Percentiles rank a stretch among this genome's conserved stretches.
These are phyloP conservation scores for Diglossa cyanea DNA, from an alignment of 2,797 vertebrate species.

Conservation along the genomic window DNA sequence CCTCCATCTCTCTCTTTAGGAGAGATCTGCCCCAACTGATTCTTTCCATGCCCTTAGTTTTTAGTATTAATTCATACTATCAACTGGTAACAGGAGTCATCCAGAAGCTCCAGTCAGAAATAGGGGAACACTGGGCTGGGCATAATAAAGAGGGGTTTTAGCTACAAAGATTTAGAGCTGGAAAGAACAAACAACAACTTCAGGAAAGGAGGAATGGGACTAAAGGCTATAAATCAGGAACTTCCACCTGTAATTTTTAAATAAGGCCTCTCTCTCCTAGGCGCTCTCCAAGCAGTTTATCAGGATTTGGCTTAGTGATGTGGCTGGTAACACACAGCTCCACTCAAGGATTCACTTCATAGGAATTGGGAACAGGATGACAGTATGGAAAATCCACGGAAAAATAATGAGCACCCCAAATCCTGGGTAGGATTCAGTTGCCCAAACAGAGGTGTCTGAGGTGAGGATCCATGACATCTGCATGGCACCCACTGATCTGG, in stretches of 20 bases:
- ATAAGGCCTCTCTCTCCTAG: neutral
- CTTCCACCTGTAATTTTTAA: neutral
- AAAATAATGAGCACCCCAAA: neutral
- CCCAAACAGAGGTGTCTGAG: neutral
- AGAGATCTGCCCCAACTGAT: neutral
- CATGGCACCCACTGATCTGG: accelerated
- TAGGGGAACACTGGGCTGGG: accelerated
- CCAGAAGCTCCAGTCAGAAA: neutral
- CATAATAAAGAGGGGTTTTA: accelerated
- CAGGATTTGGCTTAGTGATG: neutral
- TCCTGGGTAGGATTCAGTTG: neutral
- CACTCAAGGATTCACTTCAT: neutral
- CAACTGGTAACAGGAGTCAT: neutral
- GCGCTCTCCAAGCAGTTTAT: neutral
- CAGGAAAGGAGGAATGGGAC: neutral
- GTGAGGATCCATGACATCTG: accelerated
- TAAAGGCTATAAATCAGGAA: neutral
- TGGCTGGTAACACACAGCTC: neutral
- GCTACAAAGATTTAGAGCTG: neutral
- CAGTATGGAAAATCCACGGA: neutral
- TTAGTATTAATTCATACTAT: neutral
- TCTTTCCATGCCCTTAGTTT: neutral
- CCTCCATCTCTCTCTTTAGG: neutral
- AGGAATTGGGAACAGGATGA: neutral
- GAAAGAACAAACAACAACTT: neutral